Conservation (phyloP, 2,888 invertebrate genomes). For the Disparrhopalites patrizii region DNA sequence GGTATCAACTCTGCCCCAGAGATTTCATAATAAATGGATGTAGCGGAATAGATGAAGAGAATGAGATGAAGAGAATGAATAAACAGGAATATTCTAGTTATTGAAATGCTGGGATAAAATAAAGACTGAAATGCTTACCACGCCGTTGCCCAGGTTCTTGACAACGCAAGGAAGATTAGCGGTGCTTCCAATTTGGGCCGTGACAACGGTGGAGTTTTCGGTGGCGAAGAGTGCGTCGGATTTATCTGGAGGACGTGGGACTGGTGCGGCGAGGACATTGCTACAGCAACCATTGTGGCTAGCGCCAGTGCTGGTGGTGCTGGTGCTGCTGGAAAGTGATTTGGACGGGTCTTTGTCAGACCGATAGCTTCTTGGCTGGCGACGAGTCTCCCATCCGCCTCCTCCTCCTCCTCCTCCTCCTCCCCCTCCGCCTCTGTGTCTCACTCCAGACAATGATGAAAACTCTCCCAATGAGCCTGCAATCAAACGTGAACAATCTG, state of each 20-base stretch:
- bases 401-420: neutral
- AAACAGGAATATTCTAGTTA: too few species aligned
- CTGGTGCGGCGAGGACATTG: constrained; percentile 18
- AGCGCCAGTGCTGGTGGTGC: neutral
- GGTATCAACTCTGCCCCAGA: too few species aligned
- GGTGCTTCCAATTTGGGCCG: constrained; percentile 78
- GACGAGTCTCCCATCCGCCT: constrained; percentile 20
- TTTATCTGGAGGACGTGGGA: constrained; percentile 28
- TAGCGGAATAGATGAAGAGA: too few species aligned
- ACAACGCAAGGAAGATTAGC: constrained; percentile 79
- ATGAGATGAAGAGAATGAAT: too few species aligned
- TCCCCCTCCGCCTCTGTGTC: constrained; percentile 4
- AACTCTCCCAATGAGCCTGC: constrained; percentile 18
- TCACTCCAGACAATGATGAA: constrained; percentile 13
- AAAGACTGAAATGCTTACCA: constrained; percentile 60
- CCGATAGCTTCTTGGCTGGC: constrained; percentile 38
- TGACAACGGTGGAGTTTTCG: constrained; percentile 74
- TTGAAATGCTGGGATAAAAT: neutral
- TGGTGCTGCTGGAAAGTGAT: neutral
- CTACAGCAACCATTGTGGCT: neutral
- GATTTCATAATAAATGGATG: too few species aligned
- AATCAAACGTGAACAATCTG: neutral
- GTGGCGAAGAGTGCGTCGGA: constrained; percentile 61
- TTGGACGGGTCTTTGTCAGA: constrained; percentile 39
- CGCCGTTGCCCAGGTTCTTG: constrained; percentile 78